Evolutionary conservation across 2,888 invertebrate genomes (phyloP), one percentile per base, ranked within the genome.

Genomic region (Dermolepida albohirtum): DNA sequence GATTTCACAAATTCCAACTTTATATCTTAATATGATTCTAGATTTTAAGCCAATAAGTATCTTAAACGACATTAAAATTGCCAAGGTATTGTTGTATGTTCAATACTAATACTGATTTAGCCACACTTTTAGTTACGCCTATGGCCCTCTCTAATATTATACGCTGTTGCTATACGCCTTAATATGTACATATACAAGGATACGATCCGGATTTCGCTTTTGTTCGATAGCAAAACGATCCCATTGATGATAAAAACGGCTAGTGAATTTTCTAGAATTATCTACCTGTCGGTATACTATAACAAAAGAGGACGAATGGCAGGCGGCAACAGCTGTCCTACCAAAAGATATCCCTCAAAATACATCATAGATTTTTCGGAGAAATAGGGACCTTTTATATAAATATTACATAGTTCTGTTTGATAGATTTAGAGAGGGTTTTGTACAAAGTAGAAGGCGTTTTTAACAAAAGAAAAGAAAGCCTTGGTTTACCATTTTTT

Each of bases 331-430:
- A 62, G 59, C 22, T 62, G 59, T 47, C 47, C 39, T 29, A 34
- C 34, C 29, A 47, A 47, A 62, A 62, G 34, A 16, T 47, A 43
- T 39, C 29, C 12, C 16, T 16, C 34, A 59, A 59, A 47, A 59
- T 59, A 34, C 29, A 59, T 59, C 47, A 47, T 34, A 29, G 59
- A 62, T 47, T 47, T 47, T 62, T 62, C 47, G 43, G 14, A 47
- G 59, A 49, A 62, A 47, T 34, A 34, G 34, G 34, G 10, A 34
- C 34, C 34, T 34, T 10, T 34, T 34, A 8, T 34, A 34, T 7
- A 34, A 7, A 34, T 34, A 22, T 22, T 22, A 34, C 34, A 34
- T 34, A 34, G 34, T 10, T 34, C 6, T 34, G 34, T 10, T 5
- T 34, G 34, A 34, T 34, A 34, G 6, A 34, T 34, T 34, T 34